Conservation (phyloP, 2,797 vertebrate genomes). For the Discoglossus pictus region DNA sequence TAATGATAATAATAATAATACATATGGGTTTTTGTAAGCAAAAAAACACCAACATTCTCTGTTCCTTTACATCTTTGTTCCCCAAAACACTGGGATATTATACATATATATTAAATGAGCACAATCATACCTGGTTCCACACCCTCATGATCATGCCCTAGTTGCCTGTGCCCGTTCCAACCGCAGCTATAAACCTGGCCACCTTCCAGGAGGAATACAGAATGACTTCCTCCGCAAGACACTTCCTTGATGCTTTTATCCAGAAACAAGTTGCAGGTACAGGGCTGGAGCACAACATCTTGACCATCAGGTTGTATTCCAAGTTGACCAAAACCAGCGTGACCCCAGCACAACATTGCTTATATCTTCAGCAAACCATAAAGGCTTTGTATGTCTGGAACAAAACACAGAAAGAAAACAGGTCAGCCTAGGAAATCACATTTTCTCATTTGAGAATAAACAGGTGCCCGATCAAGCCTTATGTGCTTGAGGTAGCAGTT, state of each 20-base stretch:
- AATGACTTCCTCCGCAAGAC: slow-evolving; percentile 86
- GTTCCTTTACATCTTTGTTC: background rate
- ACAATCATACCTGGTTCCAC: slow-evolving; percentile 76
- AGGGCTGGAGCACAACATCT: slow-evolving; percentile 80
- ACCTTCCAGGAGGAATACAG: slow-evolving; percentile 86
- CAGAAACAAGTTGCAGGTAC: slow-evolving; percentile 74
- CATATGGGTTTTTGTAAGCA: too few species aligned
- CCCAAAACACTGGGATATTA: background rate
- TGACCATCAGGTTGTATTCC: slow-evolving; percentile 76
- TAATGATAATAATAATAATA: too few species aligned
- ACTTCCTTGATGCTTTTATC: slow-evolving; percentile 83
- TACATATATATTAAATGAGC: too few species aligned
- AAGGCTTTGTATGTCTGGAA: slow-evolving; percentile 39
- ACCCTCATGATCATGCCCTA: slow-evolving; percentile 84
- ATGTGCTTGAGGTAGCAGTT: slow-evolving; percentile 24
- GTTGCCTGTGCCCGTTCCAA: slow-evolving; percentile 87
- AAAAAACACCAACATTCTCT: too few species aligned
- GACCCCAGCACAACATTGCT: slow-evolving; percentile 95
- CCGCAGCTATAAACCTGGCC: slow-evolving; percentile 92
- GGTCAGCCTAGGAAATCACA: background rate
- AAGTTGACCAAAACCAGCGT: slow-evolving; percentile 87
- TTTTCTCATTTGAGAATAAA: too few species aligned
- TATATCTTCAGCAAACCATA: slow-evolving; percentile 61
- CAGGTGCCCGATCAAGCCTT: too few species aligned
- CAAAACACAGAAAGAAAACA: slow-evolving; percentile 18